These are phyloP conservation scores for Liolophura sinensis DNA, from an alignment of 1,140 invertebrate genomes.

Conservation along the genomic window DNA sequence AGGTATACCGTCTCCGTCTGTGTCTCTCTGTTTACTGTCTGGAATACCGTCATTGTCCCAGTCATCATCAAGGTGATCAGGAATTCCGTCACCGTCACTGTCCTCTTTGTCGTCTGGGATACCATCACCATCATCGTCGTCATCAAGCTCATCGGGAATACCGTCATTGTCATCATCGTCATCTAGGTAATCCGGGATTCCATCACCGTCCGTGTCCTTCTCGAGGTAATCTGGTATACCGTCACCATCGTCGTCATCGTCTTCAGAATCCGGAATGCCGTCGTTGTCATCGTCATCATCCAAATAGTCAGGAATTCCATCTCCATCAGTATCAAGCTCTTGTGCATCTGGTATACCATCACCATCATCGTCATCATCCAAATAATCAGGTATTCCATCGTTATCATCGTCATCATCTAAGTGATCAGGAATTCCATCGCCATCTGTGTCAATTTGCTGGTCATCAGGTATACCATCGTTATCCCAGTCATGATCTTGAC, in stretches of 20 bases:
- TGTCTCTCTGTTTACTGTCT: constrained; percentile 29
- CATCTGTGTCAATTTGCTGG: constrained; percentile 16
- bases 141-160: constrained; percentile 38
- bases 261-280: constrained; percentile 29
- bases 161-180: constrained; percentile 36
- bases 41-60: constrained; percentile 47
- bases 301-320: constrained; percentile 38
- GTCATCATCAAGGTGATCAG: constrained; percentile 35
- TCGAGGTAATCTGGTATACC: constrained; percentile 38
- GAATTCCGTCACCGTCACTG: constrained; percentile 20
- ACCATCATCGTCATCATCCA: constrained; percentile 21
- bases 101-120: constrained; percentile 45
- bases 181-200: constrained; percentile 30
- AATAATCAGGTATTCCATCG: constrained; percentile 28
- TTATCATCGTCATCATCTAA: constrained; percentile 19
- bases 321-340: constrained; percentile 36
- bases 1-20: constrained; percentile 42
- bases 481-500: constrained; percentile 23
- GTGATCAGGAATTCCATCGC: constrained; percentile 26
- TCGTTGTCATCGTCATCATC: constrained; percentile 22
- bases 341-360: constrained; percentile 31
- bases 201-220: constrained; percentile 35
- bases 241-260: constrained; percentile 34
- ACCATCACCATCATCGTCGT: constrained; percentile 46
- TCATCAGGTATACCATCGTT: constrained; percentile 25